Base-by-base conservation (phyloP, 2,113 vertebrate species). In the Paramormyrops kingsleyae region DNA sequence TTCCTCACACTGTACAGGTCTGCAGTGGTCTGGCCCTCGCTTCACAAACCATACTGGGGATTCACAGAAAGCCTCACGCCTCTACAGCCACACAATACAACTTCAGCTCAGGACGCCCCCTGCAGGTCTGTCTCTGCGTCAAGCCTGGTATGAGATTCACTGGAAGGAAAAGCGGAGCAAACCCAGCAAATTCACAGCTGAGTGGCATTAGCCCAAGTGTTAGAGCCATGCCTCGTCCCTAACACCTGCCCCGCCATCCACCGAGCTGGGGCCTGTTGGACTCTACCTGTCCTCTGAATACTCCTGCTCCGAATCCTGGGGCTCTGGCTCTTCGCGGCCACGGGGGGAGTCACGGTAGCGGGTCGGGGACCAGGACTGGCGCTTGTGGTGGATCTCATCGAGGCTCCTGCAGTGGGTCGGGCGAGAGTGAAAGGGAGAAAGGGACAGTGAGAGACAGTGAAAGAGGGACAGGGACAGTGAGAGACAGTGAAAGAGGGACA, bases 351-450 rank as follows among this genome's bases (percentile, higher is more conserved):
- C 97, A 83, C 97, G 97, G 97, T 98, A 97, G 94, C 94, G 97
- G 91, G 97, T 97, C 91, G 98, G 97, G 92, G 98, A 99, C 91
- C 96, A 97, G 94, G 97, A 98, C 91, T 97, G 97, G 93, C 97
- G 97, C 91, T 97, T 98, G 93, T 99, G 98, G 95, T 98, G 98
- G 95, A 99, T 99, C 97, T 99, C 98, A 96, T 99, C 98, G 95
- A 99, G 96, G 94, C 98, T 99, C 97, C 98, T 99, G 92, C 89
- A 93, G 12, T 19, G 17, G 6, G 77, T 24, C 24, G 27, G 24
- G 62, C n/a, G 9, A 89, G 44, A 47, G 12, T 56, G 24, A 49
- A 42, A 77, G 47, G 24, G 80, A 77, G 35, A 31, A n/a, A 53
- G 47, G 49, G 19, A 42, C 35, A 44, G 21, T 31, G 52, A 35